Percentiles rank a stretch among this genome's conserved stretches.
These are phyloP conservation scores for Philotrypesis tridentata DNA, from an alignment of 1,140 invertebrate genomes.

Conservation along the genomic window DNA sequence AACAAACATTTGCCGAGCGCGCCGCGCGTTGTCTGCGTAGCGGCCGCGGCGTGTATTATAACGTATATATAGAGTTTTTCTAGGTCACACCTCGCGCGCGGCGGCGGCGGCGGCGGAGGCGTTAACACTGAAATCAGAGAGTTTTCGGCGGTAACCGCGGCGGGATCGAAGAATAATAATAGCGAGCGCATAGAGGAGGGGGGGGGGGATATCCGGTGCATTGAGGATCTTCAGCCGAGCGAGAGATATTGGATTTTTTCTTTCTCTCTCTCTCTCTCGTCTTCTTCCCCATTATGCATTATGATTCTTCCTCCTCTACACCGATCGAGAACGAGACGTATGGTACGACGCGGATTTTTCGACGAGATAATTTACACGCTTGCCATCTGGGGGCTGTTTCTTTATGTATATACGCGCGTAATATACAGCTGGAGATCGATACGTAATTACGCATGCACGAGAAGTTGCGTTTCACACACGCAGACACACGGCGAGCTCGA, in stretches of 20 bases:
- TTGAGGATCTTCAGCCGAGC: conserved; percentile 61
- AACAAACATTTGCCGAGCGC: conserved; percentile 23
- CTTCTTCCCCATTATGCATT: not conserved
- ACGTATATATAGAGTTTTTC: not conserved
- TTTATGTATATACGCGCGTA: not conserved
- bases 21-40: no score
- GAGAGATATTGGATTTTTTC: conserved; percentile 63
- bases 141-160: not conserved
- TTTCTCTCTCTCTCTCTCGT: no score
- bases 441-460: not conserved
- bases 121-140: not conserved
- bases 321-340: not conserved
- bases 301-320: not conserved
- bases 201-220: conserved; percentile 58
- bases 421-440: not conserved
- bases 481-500: no score
- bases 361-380: conserved; percentile 34
- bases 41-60: not conserved
- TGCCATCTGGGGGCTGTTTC: conserved; percentile 48
- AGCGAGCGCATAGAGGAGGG: conserved; percentile 49
- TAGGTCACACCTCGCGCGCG: not conserved
- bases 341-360: conserved; percentile 39
- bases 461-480: not conserved
- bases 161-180: conserved; percentile 31
- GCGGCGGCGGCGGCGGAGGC: no score